Evolutionary conservation across 2,113 vertebrate species (phyloP), one percentile per base, ranked within the genome.

Genomic region (Microcebus jonahi): DNA sequence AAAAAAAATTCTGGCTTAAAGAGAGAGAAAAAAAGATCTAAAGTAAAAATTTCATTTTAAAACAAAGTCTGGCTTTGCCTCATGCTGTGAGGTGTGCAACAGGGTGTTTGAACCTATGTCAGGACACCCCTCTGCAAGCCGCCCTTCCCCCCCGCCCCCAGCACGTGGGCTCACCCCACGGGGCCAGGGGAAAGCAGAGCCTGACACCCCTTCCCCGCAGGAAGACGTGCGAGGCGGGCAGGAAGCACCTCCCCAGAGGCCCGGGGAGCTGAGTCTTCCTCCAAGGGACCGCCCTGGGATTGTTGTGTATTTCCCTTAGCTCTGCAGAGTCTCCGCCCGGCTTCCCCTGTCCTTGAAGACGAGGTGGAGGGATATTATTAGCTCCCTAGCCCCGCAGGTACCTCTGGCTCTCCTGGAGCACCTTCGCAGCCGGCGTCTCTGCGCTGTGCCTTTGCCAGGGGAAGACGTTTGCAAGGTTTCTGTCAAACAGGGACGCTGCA

Each of bases 311-410:
- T 87, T 48, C 80, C 76, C 45, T 90, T 50, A 55, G 42, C 59
- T 96, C 90, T 81, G 90, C 71, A 27, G 39, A 53, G n/a, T 11
- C 83, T 87, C 91, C 88, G 48, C 81, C 68, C n/a, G 94, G 82
- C 57, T 95, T 92, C 93, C 76, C 59, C 21, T 95, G 77, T 76
- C 76, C 95, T 97, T 96, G 82, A 91, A 76, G 50, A 57, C 21
- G 20, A 53, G 13, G 34, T 21, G 2, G 11, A 71, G 59, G 86
- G 63, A 68, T 97, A 93, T 91, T 89, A 48, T 92, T 97, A 95
- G 86, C 31, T 70, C 59, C 1, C 70, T 77, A n/a, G 27, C 11
- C 36, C 55, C 71, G 29, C 59, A 61, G 18, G 29, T 71, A 73
- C 12, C n/a, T 82, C 27, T 21, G 1, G 15, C 31, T 83, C 42